These are phyloP conservation scores for Trichonephila clavipes DNA, from an alignment of 1,140 invertebrate genomes.

Conservation along the genomic window DNA sequence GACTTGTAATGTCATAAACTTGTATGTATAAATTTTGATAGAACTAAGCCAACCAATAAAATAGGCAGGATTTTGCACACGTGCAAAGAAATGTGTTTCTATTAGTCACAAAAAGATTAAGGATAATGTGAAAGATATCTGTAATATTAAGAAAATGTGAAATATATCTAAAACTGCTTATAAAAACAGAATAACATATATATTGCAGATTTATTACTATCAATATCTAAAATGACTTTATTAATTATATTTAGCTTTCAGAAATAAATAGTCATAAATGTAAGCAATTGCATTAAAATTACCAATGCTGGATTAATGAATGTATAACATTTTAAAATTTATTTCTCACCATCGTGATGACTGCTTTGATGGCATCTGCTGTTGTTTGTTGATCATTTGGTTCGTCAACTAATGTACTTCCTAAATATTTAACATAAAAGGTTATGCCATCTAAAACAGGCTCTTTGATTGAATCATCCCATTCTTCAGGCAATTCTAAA, in stretches of 20 bases:
- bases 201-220: too few species aligned
- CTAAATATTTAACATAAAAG: slow-evolving; percentile 88
- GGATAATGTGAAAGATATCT: too few species aligned
- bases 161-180: too few species aligned
- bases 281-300: neutral
- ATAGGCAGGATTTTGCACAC: too few species aligned
- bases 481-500: slow-evolving; percentile 89
- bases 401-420: slow-evolving; percentile 86
- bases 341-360: slow-evolving; percentile 84
- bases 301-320: neutral
- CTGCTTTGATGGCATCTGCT: slow-evolving; percentile 86
- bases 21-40: too few species aligned
- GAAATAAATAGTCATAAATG: neutral
- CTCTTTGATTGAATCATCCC: slow-evolving; percentile 85
- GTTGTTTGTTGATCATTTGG: slow-evolving; percentile 85
- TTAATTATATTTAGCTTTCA: neutral
- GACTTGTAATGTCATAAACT: too few species aligned
- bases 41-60: too few species aligned
- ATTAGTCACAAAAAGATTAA: too few species aligned
- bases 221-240: too few species aligned
- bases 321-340: slow-evolving; percentile 19
- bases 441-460: slow-evolving; percentile 84
- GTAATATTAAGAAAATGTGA: too few species aligned
- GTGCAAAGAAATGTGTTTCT: too few species aligned
- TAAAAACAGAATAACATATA: too few species aligned